Evolutionary conservation across 2,888 invertebrate species (phyloP).

Genomic region (Micoletzkya japonica): DNA sequence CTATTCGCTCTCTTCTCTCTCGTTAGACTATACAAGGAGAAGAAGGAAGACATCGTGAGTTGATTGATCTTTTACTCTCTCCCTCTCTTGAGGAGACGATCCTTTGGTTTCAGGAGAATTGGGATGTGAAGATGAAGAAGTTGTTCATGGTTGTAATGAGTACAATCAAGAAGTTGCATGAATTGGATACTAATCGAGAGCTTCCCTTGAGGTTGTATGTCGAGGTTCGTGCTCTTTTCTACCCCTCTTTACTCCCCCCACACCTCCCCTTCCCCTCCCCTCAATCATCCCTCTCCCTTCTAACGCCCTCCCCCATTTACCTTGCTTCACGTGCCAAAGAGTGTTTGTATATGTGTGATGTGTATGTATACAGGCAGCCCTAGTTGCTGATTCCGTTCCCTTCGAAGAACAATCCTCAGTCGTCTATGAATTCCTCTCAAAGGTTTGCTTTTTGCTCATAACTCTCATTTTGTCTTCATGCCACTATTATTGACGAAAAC

Average conservation of each 20-base stretch:
- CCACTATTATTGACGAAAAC: no score
- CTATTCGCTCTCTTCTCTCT: constrained; percentile 90
- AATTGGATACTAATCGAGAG: constrained; percentile 89
- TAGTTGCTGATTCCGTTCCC: constrained; percentile 71
- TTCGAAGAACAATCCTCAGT: constrained; percentile 94
- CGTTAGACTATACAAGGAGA: constrained; percentile 78
- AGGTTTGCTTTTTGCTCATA: constrained; percentile 34
- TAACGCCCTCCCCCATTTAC: no score
- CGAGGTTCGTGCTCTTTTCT: constrained; percentile 49
- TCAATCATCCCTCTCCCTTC: no score
- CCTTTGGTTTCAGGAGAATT: constrained; percentile 76
- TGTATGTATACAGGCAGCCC: constrained; percentile 78
- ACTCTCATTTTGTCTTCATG: no score
- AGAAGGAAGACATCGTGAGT: constrained; percentile 12
- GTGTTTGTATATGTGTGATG: neutral
- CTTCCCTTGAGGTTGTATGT: constrained; percentile 88
- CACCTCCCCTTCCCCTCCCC: no score
- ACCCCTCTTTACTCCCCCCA: no score
- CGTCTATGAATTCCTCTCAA: constrained; percentile 88
- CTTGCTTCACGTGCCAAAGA: no score
- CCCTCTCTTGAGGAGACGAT: neutral
- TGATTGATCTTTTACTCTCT: neutral
- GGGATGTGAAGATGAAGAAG: constrained; percentile 97
- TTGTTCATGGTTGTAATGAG: constrained; percentile 97
- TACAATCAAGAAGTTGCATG: constrained; percentile 85